These are phyloP conservation scores for Ianthella basta DNA, from an alignment of 37 sponge, comb jelly and placozoan species.

Conservation along the genomic window DNA sequence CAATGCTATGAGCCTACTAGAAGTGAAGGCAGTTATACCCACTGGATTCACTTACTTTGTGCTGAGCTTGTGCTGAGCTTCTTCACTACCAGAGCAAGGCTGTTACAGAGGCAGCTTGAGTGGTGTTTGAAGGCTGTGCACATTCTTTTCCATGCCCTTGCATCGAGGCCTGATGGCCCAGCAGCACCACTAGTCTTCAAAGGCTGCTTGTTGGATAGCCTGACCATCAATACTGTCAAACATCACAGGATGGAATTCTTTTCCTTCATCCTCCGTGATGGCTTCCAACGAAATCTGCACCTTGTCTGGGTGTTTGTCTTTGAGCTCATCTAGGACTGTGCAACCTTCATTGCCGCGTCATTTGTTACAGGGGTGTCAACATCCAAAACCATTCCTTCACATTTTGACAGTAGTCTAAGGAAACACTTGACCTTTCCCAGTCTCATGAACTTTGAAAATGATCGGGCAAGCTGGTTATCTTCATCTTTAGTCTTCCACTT, in stretches of 20 bases:
- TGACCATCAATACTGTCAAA: conserved; percentile 4
- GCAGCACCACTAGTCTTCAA: conserved; percentile 17
- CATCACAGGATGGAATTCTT: not conserved
- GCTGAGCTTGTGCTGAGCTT: not conserved
- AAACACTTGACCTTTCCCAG: not conserved
- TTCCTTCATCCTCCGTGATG: not conserved
- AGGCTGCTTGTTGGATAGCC: not conserved
- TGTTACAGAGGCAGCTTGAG: not conserved
- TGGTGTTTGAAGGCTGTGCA: conserved; percentile 23
- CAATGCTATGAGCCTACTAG: conserved; percentile 7
- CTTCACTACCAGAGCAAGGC: not conserved
- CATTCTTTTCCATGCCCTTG: conserved; percentile 4
- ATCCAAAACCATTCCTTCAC: not conserved
- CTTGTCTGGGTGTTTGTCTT: not conserved
- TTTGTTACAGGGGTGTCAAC: not conserved
- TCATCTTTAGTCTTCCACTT: not conserved
- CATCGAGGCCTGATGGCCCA: conserved; percentile 10
- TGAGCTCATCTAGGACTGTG: not conserved
- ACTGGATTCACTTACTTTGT: not conserved
- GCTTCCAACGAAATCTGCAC: not conserved
- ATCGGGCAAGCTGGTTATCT: not conserved
- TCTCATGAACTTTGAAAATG: not conserved
- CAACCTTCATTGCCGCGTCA: not conserved
- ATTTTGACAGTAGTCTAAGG: not conserved
- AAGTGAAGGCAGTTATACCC: not conserved